Evolutionary conservation across 2,113 vertebrate genomes (phyloP).

Genomic region (Atlantisia rogersi): DNA sequence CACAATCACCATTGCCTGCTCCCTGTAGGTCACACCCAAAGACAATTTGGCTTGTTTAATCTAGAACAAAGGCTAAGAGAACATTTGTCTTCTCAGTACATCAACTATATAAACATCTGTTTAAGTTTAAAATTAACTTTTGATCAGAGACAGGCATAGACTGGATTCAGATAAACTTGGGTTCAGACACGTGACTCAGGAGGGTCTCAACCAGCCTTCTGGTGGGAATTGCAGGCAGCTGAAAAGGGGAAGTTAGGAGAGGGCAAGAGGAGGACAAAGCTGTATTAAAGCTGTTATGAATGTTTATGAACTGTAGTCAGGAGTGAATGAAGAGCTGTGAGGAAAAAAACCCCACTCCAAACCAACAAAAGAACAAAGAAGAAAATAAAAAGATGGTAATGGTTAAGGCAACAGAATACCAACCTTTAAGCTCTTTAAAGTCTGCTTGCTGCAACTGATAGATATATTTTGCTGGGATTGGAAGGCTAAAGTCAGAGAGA

Average conservation of each 20-base stretch:
- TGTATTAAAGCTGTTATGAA: not conserved
- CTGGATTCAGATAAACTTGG: not conserved
- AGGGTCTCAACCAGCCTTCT: not conserved
- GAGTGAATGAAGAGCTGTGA: not conserved
- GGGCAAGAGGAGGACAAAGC: not conserved
- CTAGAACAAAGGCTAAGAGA: not conserved
- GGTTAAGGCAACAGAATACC: not conserved
- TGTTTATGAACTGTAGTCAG: not conserved
- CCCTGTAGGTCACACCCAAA: accelerated
- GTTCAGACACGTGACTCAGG: not conserved
- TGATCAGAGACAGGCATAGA: not conserved
- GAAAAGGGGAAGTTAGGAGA: not conserved
- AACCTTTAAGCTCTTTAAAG: not conserved
- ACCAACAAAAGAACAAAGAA: not conserved
- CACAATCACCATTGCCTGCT: not conserved
- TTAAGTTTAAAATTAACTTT: constrained; percentile 9
- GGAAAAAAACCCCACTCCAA: not conserved
- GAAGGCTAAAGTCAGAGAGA: not conserved
- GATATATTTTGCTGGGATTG: not conserved
- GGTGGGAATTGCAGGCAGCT: not conserved
- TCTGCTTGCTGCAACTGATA: not conserved
- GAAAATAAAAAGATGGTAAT: not conserved
- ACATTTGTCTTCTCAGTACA: not conserved
- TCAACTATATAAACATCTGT: not conserved
- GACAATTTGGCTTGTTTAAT: not conserved